Conservation (phyloP, 2,888 invertebrate species). For the Nesidiocoris tenuis region DNA sequence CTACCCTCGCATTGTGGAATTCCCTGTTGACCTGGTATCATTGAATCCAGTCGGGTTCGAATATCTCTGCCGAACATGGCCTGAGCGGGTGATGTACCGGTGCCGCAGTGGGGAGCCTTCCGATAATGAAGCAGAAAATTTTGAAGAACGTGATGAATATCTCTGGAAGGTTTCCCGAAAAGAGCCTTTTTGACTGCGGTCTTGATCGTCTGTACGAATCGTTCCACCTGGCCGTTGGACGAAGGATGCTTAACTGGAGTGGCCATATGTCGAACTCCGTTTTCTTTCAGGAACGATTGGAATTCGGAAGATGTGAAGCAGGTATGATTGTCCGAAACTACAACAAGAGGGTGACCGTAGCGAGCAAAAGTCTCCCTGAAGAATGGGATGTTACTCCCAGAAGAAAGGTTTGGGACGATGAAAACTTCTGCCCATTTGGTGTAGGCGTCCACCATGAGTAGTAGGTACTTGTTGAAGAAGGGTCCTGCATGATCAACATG, state of each 20-base stretch:
- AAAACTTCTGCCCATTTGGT: neutral
- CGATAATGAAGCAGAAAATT: no score
- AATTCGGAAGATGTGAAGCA: neutral
- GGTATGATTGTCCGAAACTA: neutral
- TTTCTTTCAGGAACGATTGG: neutral
- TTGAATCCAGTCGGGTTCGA: neutral
- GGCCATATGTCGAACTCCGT: neutral
- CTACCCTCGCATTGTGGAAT: no score
- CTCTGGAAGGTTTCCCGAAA: no score
- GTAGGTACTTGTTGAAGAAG: slow-evolving; percentile 44
- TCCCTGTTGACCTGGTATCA: no score
- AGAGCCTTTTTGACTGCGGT: neutral
- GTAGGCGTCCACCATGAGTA: neutral
- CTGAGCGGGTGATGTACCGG: neutral
- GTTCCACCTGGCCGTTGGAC: no score
- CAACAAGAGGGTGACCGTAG: neutral
- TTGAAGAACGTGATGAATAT: no score
- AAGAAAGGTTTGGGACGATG: neutral
- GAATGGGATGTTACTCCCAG: neutral
- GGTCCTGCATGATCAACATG: slow-evolving; percentile 51
- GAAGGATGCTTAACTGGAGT: no score
- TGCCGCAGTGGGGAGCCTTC: no score
- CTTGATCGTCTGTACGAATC: no score
- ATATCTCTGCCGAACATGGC: neutral
- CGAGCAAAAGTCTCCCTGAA: neutral